Conservation (phyloP, 2,113 vertebrate species). For the Pluvialis apricaria region DNA sequence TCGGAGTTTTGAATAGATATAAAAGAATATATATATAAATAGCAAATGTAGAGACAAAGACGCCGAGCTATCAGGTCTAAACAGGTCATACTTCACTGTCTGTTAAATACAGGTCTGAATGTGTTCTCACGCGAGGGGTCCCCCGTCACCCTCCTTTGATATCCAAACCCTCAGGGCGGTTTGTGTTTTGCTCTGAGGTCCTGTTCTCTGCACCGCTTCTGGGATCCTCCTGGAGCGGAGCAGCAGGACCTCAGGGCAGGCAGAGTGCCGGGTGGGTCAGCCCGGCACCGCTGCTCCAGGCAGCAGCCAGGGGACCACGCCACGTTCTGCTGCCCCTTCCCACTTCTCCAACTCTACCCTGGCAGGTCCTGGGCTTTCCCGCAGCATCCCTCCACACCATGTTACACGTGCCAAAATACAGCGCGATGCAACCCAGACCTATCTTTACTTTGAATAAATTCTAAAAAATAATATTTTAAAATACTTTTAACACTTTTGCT, state of each 20-base stretch:
- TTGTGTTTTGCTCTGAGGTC: neutral
- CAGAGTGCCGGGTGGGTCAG: neutral
- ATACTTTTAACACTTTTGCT: neutral
- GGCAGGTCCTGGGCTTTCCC: neutral
- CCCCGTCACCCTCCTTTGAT: neutral
- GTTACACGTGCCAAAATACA: neutral
- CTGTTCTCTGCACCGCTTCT: neutral
- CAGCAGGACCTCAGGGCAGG: neutral
- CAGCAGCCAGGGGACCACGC: neutral
- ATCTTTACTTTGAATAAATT: neutral
- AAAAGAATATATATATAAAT: neutral
- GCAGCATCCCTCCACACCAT: too few relatives aligned
- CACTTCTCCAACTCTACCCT: neutral
- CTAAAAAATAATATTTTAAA: neutral
- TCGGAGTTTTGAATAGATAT: neutral
- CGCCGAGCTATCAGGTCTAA: neutral
- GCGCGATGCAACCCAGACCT: neutral
- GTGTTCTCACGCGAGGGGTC: rapidly evolving
- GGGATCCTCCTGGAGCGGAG: neutral
- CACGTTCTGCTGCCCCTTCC: neutral
- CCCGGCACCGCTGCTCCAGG: too few relatives aligned
- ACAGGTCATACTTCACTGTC: neutral
- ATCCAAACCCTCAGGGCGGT: neutral
- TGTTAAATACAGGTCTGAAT: neutral
- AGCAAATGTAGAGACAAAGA: neutral